Evolutionary conservation across 2,113 vertebrate genomes (phyloP).

Genomic region (Siniperca chuatsi): DNA sequence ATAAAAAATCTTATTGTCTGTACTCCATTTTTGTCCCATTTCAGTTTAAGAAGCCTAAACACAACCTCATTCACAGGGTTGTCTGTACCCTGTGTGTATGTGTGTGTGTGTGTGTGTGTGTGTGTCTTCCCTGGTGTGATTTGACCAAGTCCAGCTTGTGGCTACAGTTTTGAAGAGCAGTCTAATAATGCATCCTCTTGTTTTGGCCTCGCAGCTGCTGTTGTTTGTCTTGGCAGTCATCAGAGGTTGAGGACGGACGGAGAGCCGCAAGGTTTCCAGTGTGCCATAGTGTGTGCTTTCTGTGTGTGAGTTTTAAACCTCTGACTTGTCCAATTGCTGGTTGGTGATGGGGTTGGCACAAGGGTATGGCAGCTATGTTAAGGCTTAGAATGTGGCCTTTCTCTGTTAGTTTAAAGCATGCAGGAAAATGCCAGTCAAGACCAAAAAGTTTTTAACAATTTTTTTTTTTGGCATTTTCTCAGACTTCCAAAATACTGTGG

Average conservation of each 20-base stretch:
- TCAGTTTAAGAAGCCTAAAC: neutral
- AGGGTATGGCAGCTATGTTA: conserved; percentile 3
- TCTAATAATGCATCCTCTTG: conserved; percentile 72
- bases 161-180: conserved; percentile 63
- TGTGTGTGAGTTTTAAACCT: conserved; percentile 35
- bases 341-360: conserved; percentile 42
- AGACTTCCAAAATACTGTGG: conserved; percentile 8
- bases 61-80: conserved; percentile 20
- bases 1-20: neutral
- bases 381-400: conserved; percentile 11
- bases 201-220: conserved; percentile 71
- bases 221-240: conserved; percentile 74
- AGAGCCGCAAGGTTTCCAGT: conserved; percentile 49
- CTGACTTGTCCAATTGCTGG: conserved; percentile 25
- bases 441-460: neutral
- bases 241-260: conserved; percentile 52
- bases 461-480: conserved; percentile 10
- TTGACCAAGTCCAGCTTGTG: conserved; percentile 43
- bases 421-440: conserved; percentile 16
- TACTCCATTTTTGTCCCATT: conserved; percentile 5
- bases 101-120: neutral
- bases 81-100: neutral
- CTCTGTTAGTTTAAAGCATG: conserved; percentile 6
- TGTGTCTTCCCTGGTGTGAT: conserved; percentile 25
- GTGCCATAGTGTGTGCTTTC: conserved; percentile 36